Percentiles rank a stretch among this genome's conserved stretches.
These are phyloP conservation scores for Anhinga anhinga DNA, from an alignment of 2,113 vertebrate species.

Conservation along the genomic window DNA sequence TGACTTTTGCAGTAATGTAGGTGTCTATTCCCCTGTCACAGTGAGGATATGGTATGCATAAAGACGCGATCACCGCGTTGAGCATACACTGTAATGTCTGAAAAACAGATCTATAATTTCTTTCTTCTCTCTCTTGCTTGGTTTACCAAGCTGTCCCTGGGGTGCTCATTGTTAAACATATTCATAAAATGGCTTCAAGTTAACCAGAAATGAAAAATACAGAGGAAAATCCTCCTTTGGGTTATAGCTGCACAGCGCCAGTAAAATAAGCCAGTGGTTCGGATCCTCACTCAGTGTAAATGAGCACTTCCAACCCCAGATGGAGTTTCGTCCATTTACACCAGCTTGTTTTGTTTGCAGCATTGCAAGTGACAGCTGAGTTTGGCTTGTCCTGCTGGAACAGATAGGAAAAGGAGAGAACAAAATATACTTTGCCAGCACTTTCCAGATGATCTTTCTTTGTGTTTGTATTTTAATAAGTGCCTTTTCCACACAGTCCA, in stretches of 20 bases:
- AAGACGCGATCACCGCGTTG: neutral
- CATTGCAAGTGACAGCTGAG: conserved; percentile 8
- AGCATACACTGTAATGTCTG: neutral
- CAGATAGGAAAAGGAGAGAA: conserved; percentile 12
- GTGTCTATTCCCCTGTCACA: neutral
- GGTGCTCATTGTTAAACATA: conserved; percentile 35
- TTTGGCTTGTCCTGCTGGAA: conserved; percentile 27
- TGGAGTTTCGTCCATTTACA: neutral
- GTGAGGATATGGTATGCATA: neutral
- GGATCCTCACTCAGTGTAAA: neutral
- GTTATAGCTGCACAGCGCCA: neutral
- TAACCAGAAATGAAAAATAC: neutral
- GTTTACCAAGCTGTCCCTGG: conserved; percentile 46
- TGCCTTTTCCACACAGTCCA: neutral
- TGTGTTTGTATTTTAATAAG: conserved; percentile 7
- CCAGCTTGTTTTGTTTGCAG: conserved; percentile 12
- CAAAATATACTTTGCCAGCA: neutral
- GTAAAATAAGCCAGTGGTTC: neutral
- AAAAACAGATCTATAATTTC: conserved; percentile 55
- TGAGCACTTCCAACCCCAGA: neutral
- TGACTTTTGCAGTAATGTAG: neutral
- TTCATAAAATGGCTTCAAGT: conserved; percentile 15
- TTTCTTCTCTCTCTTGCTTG: conserved; percentile 48
- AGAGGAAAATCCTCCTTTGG: neutral
- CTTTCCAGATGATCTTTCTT: conserved; percentile 13